phyloP scores from a whole-genome alignment of 53 echinoderm and acorn worm species.

The Mesocentrotus franciscanus region DNA sequence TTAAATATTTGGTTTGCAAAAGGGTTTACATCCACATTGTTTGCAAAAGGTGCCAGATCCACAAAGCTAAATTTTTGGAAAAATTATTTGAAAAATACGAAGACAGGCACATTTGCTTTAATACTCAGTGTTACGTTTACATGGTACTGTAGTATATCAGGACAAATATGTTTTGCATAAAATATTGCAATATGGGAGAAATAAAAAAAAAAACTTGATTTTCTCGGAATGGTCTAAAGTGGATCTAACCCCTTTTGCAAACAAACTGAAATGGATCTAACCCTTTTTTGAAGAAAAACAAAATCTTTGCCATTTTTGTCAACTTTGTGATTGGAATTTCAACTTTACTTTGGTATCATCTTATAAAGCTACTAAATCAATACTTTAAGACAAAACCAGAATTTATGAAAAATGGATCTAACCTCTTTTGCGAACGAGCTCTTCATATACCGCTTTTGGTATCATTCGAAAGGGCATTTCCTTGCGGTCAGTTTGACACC shows the following conservation, averaged over 20 bases:
- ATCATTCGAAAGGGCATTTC: no score
- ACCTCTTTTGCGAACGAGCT: conserved; percentile 12
- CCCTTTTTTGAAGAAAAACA: neutral
- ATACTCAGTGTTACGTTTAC: neutral
- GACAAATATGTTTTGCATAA: neutral
- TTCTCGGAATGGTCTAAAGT: neutral
- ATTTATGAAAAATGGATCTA: neutral
- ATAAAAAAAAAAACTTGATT: neutral
- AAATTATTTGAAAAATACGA: neutral
- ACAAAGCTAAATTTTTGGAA: neutral
- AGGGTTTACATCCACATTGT: neutral
- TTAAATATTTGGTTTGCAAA: neutral
- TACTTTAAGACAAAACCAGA: neutral
- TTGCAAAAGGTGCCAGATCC: neutral
- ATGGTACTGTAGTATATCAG: neutral
- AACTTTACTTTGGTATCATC: neutral
- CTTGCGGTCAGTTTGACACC: no score
- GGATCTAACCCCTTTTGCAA: neutral
- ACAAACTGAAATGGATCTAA: neutral
- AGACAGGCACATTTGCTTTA: neutral
- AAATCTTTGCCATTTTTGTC: neutral
- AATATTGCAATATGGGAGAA: neutral
- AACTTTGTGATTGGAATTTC: neutral
- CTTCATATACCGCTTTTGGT: neutral
- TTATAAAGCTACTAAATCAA: neutral